Conservation (phyloP, 2,888 invertebrate species). For the Tetragnatha montana region DNA sequence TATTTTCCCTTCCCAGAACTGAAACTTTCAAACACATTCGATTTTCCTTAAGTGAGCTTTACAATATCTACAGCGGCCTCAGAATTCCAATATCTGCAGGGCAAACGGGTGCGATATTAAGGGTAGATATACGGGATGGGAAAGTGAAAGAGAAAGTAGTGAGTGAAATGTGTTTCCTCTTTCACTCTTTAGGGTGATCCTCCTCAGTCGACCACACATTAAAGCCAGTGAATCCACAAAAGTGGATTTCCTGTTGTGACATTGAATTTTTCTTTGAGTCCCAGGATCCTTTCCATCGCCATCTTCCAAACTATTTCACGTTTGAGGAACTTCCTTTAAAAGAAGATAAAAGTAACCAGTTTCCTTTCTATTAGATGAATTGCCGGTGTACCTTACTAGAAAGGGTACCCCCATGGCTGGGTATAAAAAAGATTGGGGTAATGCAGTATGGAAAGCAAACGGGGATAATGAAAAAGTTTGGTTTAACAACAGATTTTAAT, state of each 20-base stretch:
- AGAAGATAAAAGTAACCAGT: conserved; percentile 31
- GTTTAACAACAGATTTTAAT: too few relatives aligned
- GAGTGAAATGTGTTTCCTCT: conserved; percentile 18
- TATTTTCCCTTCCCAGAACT: too few relatives aligned
- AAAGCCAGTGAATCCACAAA: conserved; percentile 58
- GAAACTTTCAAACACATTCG: not conserved
- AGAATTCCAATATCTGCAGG: conserved; percentile 26
- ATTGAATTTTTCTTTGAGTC: conserved; percentile 15
- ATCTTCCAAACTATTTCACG: conserved; percentile 52
- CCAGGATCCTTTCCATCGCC: not conserved
- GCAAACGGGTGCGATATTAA: conserved; percentile 8
- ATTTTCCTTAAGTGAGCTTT: not conserved
- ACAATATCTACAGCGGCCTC: not conserved
- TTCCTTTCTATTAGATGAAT: conserved; percentile 51
- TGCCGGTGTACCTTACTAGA: conserved; percentile 9
- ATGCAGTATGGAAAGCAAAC: not conserved
- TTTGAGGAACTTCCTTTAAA: conserved; percentile 33
- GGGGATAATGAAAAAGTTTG: not conserved
- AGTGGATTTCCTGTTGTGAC: conserved; percentile 55
- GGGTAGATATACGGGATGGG: conserved; percentile 6
- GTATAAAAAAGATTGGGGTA: conserved; percentile 39
- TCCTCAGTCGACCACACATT: conserved; percentile 38
- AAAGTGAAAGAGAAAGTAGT: conserved; percentile 11
- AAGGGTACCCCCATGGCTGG: not conserved
- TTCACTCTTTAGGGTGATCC: conserved; percentile 28